phyloP scores from a whole-genome alignment of 2,113 vertebrate genomes.

The Meriones unguiculatus region DNA sequence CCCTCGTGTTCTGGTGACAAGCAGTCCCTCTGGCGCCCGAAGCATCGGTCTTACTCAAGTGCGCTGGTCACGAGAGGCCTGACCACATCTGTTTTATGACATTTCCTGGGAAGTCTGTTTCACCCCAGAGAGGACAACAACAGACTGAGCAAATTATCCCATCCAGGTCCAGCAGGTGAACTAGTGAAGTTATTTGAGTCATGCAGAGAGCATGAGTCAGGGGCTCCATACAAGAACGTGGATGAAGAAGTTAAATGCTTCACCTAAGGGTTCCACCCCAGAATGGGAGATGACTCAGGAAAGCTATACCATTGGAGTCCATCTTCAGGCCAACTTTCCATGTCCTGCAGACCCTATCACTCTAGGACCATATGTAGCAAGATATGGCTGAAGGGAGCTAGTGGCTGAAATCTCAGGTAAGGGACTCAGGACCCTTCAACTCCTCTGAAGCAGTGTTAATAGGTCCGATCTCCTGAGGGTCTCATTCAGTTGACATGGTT shows the following conservation, averaged over 20 bases:
- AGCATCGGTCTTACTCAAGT: rapidly evolving
- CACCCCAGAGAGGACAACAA: background rate
- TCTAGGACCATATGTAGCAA: too few species aligned
- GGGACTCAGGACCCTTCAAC: background rate
- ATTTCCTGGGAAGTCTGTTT: background rate
- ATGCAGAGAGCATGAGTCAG: background rate
- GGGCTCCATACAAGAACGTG: background rate
- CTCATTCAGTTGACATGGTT: background rate
- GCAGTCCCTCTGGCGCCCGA: rapidly evolving
- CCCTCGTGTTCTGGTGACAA: rapidly evolving
- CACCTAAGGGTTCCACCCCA: background rate
- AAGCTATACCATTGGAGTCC: too few species aligned
- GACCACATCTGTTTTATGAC: background rate
- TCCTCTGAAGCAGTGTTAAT: background rate
- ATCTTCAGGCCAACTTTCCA: background rate
- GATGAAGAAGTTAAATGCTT: too few species aligned
- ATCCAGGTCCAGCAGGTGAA: background rate
- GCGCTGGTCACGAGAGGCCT: background rate
- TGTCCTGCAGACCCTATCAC: background rate
- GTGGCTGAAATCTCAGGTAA: background rate
- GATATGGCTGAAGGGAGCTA: too few species aligned
- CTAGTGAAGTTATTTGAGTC: background rate
- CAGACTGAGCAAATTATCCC: background rate
- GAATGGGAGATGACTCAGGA: background rate
- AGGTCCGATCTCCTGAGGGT: background rate